Evolutionary conservation across 1,140 invertebrate genomes (phyloP).

Genomic region (Temnothorax nylanderi): DNA sequence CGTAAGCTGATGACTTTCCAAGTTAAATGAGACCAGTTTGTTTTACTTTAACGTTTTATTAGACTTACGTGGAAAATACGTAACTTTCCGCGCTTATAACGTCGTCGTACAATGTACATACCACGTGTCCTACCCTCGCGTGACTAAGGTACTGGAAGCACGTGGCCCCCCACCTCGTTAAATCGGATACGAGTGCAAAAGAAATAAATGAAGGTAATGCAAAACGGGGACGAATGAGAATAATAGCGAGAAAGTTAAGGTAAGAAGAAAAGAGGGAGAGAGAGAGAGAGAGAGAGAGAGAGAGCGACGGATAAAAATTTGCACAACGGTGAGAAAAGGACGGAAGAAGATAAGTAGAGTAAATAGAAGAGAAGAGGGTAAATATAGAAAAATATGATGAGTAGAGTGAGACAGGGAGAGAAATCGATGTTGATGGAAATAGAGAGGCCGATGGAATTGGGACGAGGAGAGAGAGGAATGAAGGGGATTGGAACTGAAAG

Average conservation of each 20-base stretch:
- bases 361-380: neutral
- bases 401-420: neutral
- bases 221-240: slow-evolving; percentile 21
- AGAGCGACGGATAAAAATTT: neutral
- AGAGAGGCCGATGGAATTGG: neutral
- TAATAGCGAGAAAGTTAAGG: slow-evolving; percentile 16
- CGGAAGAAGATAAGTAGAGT: neutral
- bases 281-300: neutral
- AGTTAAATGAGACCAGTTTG: neutral
- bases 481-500: slow-evolving; percentile 31
- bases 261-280: neutral
- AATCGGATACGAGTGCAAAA: slow-evolving; percentile 27
- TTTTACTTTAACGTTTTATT: neutral
- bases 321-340: neutral
- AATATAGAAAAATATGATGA: slow-evolving; percentile 27
- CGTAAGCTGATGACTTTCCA: neutral
- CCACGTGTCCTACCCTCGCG: slow-evolving; percentile 73
- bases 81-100: slow-evolving; percentile 58
- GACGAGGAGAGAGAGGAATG: neutral
- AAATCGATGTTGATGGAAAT: slow-evolving; percentile 16
- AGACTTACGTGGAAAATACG: slow-evolving; percentile 1
- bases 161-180: slow-evolving; percentile 75
- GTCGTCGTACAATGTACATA: slow-evolving; percentile 44
- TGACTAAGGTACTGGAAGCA: slow-evolving; percentile 71
- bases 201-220: slow-evolving; percentile 24